Evolutionary conservation across 2,113 vertebrate genomes (phyloP), one percentile per base, ranked within the genome.

Genomic region (Picathartes gymnocephalus): DNA sequence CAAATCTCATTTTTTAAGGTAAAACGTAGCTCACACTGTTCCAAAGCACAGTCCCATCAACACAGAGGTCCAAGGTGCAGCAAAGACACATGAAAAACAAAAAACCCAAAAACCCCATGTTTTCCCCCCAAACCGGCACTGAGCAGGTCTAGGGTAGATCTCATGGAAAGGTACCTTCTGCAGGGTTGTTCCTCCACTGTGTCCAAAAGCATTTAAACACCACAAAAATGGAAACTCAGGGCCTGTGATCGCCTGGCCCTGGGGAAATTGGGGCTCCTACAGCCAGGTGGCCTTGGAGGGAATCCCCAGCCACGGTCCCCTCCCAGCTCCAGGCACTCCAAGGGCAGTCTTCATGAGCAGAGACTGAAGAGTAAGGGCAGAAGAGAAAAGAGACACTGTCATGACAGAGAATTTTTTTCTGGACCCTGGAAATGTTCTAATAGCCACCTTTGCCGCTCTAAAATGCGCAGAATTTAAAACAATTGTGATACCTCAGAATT

Each of bases 51-150:
- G 51, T 12, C n/a, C 56, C 39, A 58, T 20, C 39, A n/a, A 48
- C 28, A 56, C 37, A 71, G 53, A 53, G 61, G 57, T 15, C 47
- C n/a, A 30, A 62, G 69, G 19, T 9, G 21, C 13, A 14, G 15
- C 57, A 54, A 61, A 82, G 47, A 11, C 20, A 27, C 25, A 15
- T 3, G 33, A 78, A 83, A 48, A 66, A 56, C 13, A 50, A 14
- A 89, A 50, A n/a, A n/a, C n/a, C n/a, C 2, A 16, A 35, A 22
- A 18, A 0, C 8, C 9, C 4, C 10, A 6, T 5, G 2, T 19
- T 58, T 58, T 33, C 3, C 23, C 23, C n/a, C 6, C 18, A 28
- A 39, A 19, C 9, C 8, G 40, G 42, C 21, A 23, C 22, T 18
- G 22, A 71, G 11, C 10, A 19, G 35, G 27, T 16, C 51, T 12